These are phyloP conservation scores for Montipora capricornis DNA, from an alignment of 64 coral and sea anemone species.

Conservation along the genomic window DNA sequence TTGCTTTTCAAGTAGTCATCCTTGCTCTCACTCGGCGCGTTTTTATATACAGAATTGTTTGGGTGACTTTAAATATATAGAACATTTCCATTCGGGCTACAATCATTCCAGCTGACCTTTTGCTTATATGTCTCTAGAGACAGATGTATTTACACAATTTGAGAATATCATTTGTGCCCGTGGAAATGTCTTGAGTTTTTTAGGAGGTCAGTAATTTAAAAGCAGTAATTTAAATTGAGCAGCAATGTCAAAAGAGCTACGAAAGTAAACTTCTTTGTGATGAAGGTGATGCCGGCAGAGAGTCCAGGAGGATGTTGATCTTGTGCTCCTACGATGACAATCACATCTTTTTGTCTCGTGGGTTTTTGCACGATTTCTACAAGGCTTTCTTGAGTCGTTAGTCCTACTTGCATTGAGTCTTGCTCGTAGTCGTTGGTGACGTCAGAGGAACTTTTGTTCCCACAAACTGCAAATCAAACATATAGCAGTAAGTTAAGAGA, in stretches of 20 bases:
- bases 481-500: background rate
- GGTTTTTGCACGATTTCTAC: background rate
- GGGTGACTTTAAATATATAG: too few species aligned
- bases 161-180: too few species aligned
- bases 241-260: background rate
- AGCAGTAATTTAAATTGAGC: background rate
- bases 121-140: too few species aligned
- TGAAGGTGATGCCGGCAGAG: background rate
- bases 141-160: too few species aligned
- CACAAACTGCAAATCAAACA: constrained; percentile 32
- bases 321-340: constrained; percentile 11
- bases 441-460: background rate
- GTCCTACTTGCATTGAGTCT: background rate
- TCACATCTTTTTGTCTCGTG: constrained; percentile 23
- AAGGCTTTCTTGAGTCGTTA: background rate
- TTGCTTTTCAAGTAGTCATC: too few species aligned
- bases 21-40: too few species aligned
- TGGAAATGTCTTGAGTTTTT: too few species aligned
- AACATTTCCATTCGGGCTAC: too few species aligned
- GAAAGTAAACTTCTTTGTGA: background rate
- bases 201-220: too few species aligned
- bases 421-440: background rate
- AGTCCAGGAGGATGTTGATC: background rate
- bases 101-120: too few species aligned
- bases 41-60: too few species aligned